A percentile compares a stretch with the other conserved stretches of the same genome.
These are phyloP conservation scores for Apodemus sylvaticus DNA, from an alignment of 2,113 vertebrate genomes.

Conservation along the genomic window DNA sequence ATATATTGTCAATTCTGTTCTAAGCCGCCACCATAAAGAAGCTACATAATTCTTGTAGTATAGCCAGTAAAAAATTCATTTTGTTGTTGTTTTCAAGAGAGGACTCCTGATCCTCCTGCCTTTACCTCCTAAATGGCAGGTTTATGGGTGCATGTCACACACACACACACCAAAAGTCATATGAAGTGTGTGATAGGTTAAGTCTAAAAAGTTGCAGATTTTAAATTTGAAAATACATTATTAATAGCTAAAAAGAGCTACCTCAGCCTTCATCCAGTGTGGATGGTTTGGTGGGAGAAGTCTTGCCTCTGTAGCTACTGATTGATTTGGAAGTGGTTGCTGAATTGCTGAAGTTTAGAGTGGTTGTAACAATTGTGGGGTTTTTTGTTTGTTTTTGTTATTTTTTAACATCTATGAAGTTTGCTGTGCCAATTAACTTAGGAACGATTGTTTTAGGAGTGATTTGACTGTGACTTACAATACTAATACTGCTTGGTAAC, in stretches of 20 bases:
- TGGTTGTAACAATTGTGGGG: not conserved
- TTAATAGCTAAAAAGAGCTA: not conserved
- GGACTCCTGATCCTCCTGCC: not conserved
- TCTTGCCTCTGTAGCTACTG: not conserved
- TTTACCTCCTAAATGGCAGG: not conserved
- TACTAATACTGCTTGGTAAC: not conserved
- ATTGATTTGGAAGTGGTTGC: not conserved
- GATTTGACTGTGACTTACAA: not conserved
- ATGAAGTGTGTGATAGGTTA: not conserved
- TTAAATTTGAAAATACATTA: not conserved
- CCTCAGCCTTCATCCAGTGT: not conserved
- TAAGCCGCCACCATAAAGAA: not conserved
- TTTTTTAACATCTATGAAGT: not conserved
- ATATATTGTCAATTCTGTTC: not conserved
- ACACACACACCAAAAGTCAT: not conserved
- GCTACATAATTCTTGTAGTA: not conserved
- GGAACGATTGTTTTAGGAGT: not conserved
- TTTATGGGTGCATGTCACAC: not conserved
- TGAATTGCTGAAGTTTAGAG: not conserved
- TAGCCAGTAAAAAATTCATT: not conserved
- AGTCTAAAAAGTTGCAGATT: not conserved
- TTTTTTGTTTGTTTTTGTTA: not conserved
- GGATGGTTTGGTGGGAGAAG: not conserved
- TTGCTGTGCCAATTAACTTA: not conserved
- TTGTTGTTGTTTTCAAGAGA: not conserved